These are phyloP conservation scores for Urosaurus nigricauda DNA, from an alignment of 2,797 vertebrate genomes.

Conservation along the genomic window DNA sequence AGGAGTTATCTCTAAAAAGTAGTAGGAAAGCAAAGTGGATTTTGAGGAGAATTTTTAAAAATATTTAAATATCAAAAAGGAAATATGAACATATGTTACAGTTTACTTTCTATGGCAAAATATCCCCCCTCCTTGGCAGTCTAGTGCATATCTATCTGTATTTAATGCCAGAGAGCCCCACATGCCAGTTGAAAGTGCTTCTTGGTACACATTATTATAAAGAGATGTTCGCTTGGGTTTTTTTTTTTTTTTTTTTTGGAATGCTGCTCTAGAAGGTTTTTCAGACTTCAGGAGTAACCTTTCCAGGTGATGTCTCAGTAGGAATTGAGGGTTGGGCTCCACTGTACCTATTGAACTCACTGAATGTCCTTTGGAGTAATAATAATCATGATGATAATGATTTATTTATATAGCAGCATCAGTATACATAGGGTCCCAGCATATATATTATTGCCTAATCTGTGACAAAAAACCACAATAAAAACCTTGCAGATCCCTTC, in stretches of 20 bases:
- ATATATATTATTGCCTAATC: neutral
- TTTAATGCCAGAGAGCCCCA: neutral
- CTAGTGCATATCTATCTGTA: fast-evolving
- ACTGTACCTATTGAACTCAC: no score
- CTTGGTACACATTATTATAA: neutral
- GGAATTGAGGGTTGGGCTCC: neutral
- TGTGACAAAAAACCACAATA: neutral
- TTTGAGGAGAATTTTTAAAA: neutral
- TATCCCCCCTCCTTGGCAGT: neutral
- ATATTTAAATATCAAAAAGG: neutral
- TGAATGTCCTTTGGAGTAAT: no score
- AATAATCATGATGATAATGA: no score
- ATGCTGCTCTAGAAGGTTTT: neutral
- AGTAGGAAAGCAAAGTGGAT: neutral
- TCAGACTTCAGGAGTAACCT: neutral
- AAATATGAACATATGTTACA: neutral
- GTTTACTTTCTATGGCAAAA: neutral
- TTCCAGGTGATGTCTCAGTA: neutral
- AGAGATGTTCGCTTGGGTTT: neutral
- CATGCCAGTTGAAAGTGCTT: neutral
- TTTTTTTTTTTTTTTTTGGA: neutral
- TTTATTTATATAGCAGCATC: no score
- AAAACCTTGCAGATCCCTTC: neutral
- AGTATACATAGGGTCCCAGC: neutral
- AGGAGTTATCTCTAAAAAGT: neutral